Percentiles rank a stretch among this genome's conserved stretches.
phyloP scores from a whole-genome alignment of 1,140 invertebrate genomes.

The Trichoplusia ni region DNA sequence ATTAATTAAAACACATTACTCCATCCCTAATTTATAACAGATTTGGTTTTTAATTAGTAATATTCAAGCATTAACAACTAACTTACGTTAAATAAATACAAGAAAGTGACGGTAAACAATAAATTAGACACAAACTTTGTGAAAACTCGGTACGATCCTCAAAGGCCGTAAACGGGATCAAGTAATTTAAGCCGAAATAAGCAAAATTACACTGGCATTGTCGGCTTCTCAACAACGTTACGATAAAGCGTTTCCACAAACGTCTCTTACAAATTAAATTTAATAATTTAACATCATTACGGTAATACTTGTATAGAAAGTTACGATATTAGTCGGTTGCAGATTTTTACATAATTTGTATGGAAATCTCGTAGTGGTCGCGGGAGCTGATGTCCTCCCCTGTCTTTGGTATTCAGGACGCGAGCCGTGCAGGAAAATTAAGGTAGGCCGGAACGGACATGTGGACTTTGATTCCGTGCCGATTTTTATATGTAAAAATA shows the following conservation, averaged over 20 bases:
- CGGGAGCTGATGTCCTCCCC: constrained; percentile 56
- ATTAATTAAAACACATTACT: not conserved
- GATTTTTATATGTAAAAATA: constrained; percentile 71
- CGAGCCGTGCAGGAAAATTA: constrained; percentile 67
- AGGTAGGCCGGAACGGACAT: constrained; percentile 68
- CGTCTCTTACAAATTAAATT: constrained; percentile 54
- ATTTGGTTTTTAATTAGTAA: constrained; percentile 41
- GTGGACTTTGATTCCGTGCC: constrained; percentile 71
- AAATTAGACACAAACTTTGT: constrained; percentile 77
- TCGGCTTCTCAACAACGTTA: constrained; percentile 64
- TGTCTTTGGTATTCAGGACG: constrained; percentile 69
- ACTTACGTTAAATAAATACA: constrained; percentile 65
- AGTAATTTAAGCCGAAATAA: constrained; percentile 79
- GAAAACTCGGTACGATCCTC: constrained; percentile 76
- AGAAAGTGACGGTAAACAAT: constrained; percentile 74
- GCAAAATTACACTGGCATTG: constrained; percentile 73
- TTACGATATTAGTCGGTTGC: constrained; percentile 39
- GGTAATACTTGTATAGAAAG: constrained; percentile 41
- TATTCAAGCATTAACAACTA: constrained; percentile 56
- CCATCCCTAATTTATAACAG: too few species aligned
- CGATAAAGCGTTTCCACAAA: constrained; percentile 55
- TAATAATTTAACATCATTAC: constrained; percentile 50
- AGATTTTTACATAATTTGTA: constrained; percentile 55
- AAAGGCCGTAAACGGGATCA: constrained; percentile 78
- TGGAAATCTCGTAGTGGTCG: constrained; percentile 52